Evolutionary conservation across 2,888 invertebrate genomes (phyloP).

Genomic region (Archips xylosteana): DNA sequence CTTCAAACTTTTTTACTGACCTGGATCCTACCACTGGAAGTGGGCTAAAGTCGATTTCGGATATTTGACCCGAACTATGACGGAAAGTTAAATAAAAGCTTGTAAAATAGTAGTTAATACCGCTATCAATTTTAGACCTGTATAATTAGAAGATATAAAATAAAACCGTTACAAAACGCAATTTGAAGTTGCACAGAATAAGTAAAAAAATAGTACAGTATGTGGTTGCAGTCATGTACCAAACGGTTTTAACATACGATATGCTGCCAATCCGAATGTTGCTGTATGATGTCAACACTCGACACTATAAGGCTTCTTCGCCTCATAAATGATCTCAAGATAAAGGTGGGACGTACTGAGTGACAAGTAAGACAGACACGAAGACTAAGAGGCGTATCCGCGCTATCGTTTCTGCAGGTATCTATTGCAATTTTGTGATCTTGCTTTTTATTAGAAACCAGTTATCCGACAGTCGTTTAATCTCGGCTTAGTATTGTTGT

Average conservation of each 20-base stretch:
- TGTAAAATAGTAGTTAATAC: no score
- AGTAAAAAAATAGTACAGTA: no score
- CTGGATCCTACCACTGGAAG: no score
- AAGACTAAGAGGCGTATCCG: slow-evolving; percentile 4
- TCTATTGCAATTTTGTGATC: slow-evolving; percentile 11
- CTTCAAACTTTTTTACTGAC: no score
- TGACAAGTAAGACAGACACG: slow-evolving; percentile 4
- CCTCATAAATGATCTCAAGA: slow-evolving; percentile 3
- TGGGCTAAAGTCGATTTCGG: no score
- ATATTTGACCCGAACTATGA: no score
- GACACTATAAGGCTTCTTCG: not conserved
- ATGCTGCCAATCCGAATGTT: not conserved
- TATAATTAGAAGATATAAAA: no score
- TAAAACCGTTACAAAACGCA: no score
- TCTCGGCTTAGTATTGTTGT: slow-evolving; percentile 5
- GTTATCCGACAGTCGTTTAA: slow-evolving; percentile 15
- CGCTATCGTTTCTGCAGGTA: slow-evolving; percentile 8
- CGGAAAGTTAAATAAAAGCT: no score
- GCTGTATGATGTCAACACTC: slow-evolving; percentile 1
- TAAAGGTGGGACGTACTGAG: slow-evolving; percentile 10
- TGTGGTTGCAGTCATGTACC: no score
- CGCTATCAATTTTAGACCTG: no score
- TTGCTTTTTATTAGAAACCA: slow-evolving; percentile 10
- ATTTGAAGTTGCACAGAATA: no score
- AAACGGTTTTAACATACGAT: not conserved